Conservation (phyloP, 2,113 vertebrate species). For the Pseudois nayaur region DNA sequence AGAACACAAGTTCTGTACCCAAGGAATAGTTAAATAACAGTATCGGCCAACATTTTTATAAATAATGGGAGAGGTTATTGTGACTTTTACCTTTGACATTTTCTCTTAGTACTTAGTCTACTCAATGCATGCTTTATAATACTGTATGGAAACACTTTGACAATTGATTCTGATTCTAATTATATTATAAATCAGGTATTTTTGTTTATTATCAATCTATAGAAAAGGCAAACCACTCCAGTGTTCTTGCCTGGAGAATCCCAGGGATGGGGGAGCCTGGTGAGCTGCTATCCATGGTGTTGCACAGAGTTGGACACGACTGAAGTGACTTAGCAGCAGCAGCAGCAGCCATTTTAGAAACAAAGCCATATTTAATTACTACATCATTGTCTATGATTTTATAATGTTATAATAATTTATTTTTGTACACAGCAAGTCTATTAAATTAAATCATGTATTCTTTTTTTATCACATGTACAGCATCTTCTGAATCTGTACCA, state of each 20-base stretch:
- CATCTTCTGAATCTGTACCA: background rate
- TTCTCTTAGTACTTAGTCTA: background rate
- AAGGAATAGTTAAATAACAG: background rate
- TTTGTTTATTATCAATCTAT: background rate
- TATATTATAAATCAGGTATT: background rate
- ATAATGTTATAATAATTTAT: background rate
- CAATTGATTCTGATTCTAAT: background rate
- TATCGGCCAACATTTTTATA: background rate
- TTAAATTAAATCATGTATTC: background rate
- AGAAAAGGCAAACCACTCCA: too few species aligned
- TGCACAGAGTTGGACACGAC: fast-evolving
- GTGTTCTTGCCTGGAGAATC: too few species aligned
- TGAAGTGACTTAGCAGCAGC: too few species aligned
- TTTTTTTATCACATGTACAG: background rate
- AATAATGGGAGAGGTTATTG: background rate
- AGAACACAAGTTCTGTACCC: background rate
- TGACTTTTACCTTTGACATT: background rate
- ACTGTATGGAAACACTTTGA: background rate
- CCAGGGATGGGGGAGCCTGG: background rate
- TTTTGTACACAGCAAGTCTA: background rate
- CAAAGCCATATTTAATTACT: background rate
- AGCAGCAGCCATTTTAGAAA: background rate
- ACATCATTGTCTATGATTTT: background rate
- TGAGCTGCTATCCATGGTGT: background rate
- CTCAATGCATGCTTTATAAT: background rate